phyloP scores from a whole-genome alignment of 2,113 vertebrate species.

The Tangachromis dhanisi region DNA sequence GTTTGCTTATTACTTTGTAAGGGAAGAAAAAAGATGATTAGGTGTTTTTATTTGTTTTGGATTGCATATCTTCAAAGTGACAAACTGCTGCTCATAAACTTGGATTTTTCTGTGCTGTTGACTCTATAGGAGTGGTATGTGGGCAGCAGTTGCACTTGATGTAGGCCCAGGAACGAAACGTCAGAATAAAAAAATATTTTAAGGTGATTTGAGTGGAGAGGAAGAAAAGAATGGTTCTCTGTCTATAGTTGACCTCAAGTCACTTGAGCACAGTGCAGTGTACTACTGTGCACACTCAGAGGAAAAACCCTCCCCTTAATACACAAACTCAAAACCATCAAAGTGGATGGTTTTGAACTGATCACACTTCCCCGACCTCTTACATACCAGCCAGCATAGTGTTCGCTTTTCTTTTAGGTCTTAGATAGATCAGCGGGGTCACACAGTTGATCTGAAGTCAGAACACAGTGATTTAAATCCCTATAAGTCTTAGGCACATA shows the following conservation, averaged over 20 bases:
- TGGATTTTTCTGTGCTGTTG: not conserved
- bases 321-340: not conserved
- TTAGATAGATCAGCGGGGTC: not conserved
- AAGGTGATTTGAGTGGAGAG: not conserved
- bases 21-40: not conserved
- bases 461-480: not conserved
- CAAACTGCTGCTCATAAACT: not conserved
- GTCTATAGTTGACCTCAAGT: not conserved
- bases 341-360: not conserved
- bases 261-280: not conserved
- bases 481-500: not conserved
- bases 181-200: not conserved
- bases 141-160: not conserved
- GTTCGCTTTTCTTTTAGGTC: not conserved
- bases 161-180: not conserved
- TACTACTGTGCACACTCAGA: constrained; percentile 46
- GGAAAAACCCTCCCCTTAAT: not conserved
- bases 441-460: not conserved
- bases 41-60: not conserved
- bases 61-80: not conserved
- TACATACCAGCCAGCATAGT: not conserved
- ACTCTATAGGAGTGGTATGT: not conserved
- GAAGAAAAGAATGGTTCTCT: not conserved
- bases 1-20: not conserved
- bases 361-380: not conserved